Evolutionary conservation across 2,888 invertebrate species (phyloP), one percentile per base, ranked within the genome.

Genomic region (Ichneumoninae sp.): DNA sequence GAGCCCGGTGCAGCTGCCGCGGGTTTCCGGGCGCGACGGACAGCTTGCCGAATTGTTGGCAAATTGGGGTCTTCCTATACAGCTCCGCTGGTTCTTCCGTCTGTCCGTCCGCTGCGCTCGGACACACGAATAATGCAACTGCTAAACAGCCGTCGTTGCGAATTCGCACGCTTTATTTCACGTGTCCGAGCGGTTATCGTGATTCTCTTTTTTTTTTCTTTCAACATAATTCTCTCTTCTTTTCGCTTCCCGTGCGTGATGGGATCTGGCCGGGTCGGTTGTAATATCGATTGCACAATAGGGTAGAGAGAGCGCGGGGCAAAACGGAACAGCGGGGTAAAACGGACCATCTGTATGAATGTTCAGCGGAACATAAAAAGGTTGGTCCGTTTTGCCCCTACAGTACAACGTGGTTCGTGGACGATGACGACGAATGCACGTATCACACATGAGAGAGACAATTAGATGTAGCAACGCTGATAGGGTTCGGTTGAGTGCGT

Each of bases 31-130:
- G 84, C 88, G 66, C 83, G 68, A 77, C 82, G 85, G 88, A 87
- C 91, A 91, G 90, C 90, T 91, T 91, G 89, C 83, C 89, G 89
- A 89, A 90, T 88, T 87, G 86, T 90, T 85, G 88, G 87, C 88
- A 89, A 91, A 91, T 91, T 91, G 88, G 87, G 86, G 83, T 83
- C 88, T 91, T 90, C 90, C 90, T 88, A 73, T 54, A 68, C 70
- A 77, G 81, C 78, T 78, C 44, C 66, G 33, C 33, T 60, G 60
- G 30, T 80, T 60, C 71, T 74, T 71, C 73, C 73, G 68, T 83
- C 76, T 63, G 74, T 74, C 44, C 73, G 74, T 74, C 44, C 73
- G 26, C 40, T 69, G 73, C 30, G 40, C 73, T 19, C 73, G 54
- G 33, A 66, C 30, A 47, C 30, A 66, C 65, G 73, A 44, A 66